Evolutionary conservation across 2,113 vertebrate species (phyloP).

Genomic region (Alaudala cheleensis): DNA sequence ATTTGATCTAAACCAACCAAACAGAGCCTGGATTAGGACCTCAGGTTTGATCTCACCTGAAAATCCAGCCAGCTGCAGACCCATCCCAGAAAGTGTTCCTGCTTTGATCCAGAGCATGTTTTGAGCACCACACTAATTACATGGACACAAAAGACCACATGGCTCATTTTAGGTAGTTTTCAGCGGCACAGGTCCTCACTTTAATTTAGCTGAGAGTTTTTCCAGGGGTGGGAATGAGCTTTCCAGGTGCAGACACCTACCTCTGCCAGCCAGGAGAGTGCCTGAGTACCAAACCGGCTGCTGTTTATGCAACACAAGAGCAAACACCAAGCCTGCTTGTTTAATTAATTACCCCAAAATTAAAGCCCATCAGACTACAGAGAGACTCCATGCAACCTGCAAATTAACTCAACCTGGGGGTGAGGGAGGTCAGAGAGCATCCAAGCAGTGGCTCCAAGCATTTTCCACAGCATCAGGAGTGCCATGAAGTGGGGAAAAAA

Average conservation of each 20-base stretch:
- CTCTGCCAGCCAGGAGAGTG: background rate
- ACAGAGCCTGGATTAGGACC: background rate
- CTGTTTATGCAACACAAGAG: conserved; percentile 10
- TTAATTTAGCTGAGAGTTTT: background rate
- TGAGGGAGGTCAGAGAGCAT: background rate
- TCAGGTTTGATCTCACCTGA: background rate
- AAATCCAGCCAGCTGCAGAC: background rate
- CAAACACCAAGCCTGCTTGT: background rate
- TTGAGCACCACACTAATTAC: background rate
- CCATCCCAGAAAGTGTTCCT: background rate
- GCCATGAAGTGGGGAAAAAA: background rate
- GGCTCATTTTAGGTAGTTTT: background rate
- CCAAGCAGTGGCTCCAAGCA: background rate
- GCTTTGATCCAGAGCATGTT: background rate
- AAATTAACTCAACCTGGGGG: background rate
- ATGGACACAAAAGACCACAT: rapidly evolving
- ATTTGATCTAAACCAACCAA: background rate
- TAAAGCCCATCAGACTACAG: background rate
- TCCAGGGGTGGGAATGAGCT: background rate
- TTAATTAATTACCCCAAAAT: conserved; percentile 32
- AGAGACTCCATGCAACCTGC: background rate
- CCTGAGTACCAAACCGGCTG: background rate
- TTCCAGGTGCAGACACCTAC: conserved; percentile 11
- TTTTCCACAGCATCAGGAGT: background rate
- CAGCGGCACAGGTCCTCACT: background rate